Base-by-base conservation (phyloP, 2,113 vertebrate species). In the Epinephelus lanceolatus region DNA sequence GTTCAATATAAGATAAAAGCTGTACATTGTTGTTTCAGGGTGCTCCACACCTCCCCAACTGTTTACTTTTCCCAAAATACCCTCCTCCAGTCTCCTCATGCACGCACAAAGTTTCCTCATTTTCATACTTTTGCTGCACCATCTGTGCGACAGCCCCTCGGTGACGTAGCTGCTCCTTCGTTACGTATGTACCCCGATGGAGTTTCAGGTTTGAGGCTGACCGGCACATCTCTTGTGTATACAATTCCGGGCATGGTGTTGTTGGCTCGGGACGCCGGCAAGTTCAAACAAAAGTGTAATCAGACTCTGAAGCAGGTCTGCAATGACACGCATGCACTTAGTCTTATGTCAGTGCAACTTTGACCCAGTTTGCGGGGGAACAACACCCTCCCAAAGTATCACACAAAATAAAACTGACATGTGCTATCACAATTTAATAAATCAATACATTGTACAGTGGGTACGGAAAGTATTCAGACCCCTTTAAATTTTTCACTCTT, bases 281-380 rank as follows among this genome's bases (percentile, higher is more conserved):
- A 21, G 55, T 30, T 73, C 4, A 57, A 59, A 40, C 3, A 3
- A 18, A 71, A 66, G 4, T 55, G 76, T 67, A 40, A 67, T 47
- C n/a, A 40, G 73, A 72, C 37, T 40, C 33, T 42, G 51, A 55
- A 65, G 57, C 66, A 27, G n/a, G 27, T 65, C 53, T 33, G 30
- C 52, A 53, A 4, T 10, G 42, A 57, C 15, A 18, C 5, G 0
- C 23, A 42, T n/a, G 33, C 1, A 21, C 19, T 6, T 17, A n/a
- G 49, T 37, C 42, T 21, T 14, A 23, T 40, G 49, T 70, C 62
- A 9, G 18, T 27, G 33, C 13, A 45, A 53, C 33, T 30, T 25
- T 61, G 37, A 42, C 19, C 1, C 19, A 23, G 13, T 30, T 65
- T 42, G 15, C 1, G 0, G 5, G 3, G 37, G 25, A 52, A 57